Percentiles rank a stretch among this genome's conserved stretches.
Conservation (phyloP, 2,797 vertebrate genomes). For the Diglossa cyanea region DNA sequence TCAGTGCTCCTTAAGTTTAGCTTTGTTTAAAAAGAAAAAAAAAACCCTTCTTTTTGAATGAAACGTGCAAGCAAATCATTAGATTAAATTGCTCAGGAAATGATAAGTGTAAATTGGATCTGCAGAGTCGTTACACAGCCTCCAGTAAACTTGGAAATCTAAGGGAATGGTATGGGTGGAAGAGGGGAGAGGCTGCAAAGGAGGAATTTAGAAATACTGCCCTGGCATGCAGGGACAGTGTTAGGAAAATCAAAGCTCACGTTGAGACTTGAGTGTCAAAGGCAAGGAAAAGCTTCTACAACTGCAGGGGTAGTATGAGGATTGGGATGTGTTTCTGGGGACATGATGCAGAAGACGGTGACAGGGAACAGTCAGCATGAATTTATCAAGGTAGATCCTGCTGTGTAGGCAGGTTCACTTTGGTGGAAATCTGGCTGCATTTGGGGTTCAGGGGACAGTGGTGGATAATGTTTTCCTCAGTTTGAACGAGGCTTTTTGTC, state of each 20-base stretch:
- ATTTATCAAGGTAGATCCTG: neutral
- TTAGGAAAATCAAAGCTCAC: neutral
- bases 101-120: neutral
- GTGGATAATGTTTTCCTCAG: fast-evolving
- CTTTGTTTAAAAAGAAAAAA: conserved; percentile 33
- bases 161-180: neutral
- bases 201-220: neutral
- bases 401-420: neutral
- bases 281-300: neutral
- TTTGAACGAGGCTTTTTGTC: neutral
- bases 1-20: conserved; percentile 3
- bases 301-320: fast-evolving
- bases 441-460: neutral
- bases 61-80: neutral
- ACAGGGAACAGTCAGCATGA: neutral
- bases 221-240: neutral
- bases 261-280: neutral
- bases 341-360: neutral
- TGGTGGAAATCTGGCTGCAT: neutral
- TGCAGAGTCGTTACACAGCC: neutral
- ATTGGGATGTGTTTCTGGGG: neutral
- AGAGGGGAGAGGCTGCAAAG: neutral
- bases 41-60: neutral
- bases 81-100: neutral
- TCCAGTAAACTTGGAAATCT: neutral